A percentile compares a stretch with the other conserved stretches of the same genome.
Conservation (phyloP, 2,797 vertebrate genomes). For the Pteropus rufus region DNA sequence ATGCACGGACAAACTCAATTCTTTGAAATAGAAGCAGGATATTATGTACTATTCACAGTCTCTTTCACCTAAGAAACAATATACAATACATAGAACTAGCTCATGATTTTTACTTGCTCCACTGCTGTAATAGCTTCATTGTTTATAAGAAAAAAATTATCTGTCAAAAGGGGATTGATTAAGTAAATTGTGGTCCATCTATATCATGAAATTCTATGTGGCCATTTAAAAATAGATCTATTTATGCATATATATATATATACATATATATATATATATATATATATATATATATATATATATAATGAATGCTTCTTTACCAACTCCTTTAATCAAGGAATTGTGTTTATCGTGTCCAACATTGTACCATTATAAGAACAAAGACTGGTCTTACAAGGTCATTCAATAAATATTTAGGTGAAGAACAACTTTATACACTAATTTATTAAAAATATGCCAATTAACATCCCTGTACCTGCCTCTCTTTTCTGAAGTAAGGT, state of each 20-base stretch:
- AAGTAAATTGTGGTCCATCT: not conserved
- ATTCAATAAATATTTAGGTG: not conserved
- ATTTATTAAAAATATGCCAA: not conserved
- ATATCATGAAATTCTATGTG: not conserved
- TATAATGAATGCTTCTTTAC: not conserved
- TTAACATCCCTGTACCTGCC: not conserved
- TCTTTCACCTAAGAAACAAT: not conserved
- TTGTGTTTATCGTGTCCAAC: not conserved
- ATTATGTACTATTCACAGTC: not conserved
- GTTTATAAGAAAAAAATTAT: not conserved
- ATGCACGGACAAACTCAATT: not conserved
- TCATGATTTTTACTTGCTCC: not conserved
- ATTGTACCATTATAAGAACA: not conserved
- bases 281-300: not conserved
- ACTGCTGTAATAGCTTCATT: not conserved
- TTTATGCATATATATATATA: not conserved
- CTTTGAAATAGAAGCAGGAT: not conserved
- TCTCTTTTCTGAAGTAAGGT: not conserved
- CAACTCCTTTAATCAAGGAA: not conserved
- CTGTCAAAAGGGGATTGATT: not conserved
- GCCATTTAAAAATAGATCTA: not conserved
- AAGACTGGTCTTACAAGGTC: not conserved
- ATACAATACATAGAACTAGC: not conserved
- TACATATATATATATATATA: not conserved
- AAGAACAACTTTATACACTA: not conserved